Evolutionary conservation across 1,140 invertebrate genomes (phyloP), one percentile per base, ranked within the genome.

Genomic region (Ephestia elutella): DNA sequence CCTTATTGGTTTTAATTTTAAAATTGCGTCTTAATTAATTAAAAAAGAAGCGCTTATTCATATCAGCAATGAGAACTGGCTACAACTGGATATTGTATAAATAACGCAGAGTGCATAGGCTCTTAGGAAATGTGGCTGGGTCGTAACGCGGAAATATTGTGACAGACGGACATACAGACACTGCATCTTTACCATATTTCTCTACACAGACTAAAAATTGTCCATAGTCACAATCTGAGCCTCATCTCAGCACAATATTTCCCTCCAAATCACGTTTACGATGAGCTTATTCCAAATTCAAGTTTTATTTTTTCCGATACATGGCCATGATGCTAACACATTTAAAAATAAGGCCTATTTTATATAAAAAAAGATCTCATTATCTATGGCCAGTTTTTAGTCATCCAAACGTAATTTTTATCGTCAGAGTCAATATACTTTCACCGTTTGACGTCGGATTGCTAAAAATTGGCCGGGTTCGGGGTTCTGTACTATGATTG

Each of bases 281-380:
- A 60, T 8, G 8, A 28, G 8, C 49, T 57, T 66, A 62, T 61
- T 60, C 57, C 64, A 44, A 44, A 59, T 71, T 64, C 35, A 61
- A 66, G 58, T 66, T 58, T 65, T 28, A 56, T 62, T 59, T 70
- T 68, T 53, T 68, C 60, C 60, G 30, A 53, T 59, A 63, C 32
- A n/a, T 66, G 66, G 66, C 68, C 68, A 71, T 65, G 66, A 62
- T 66, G 68, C 63, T 70, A 44, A 59, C n/a, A 57, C 54, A 49
- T 35, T 51, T 56, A 59, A 50, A 63, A 65, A 63, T 69, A 70
- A 65, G 75, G 74, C 73, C 73, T 76, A 77, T 65, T 68, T 69
- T 58, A 58, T 54, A 49, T 49, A 60, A 50, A 63, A 57, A 44
- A 54, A 65, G 68, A 70, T 76, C 65, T 67, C 57, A 71, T 44